These are phyloP conservation scores for Sebastes umbrosus DNA, from an alignment of 2,797 vertebrate genomes.

Conservation along the genomic window DNA sequence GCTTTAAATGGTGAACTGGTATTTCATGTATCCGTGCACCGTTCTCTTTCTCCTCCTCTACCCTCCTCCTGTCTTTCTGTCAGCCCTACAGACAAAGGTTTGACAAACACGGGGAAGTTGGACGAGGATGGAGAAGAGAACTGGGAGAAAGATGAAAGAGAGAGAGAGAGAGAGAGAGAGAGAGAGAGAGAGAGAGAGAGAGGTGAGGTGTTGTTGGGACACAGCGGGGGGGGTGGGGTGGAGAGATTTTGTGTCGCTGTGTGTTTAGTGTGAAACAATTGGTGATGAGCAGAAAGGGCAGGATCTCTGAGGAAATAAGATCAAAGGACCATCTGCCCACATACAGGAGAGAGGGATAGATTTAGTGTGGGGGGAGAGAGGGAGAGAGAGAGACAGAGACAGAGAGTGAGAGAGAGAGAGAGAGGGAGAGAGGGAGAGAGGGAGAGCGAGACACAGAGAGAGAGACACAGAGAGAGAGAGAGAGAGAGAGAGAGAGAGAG, in stretches of 20 bases:
- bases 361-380: too few relatives aligned
- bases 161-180: slow-evolving; percentile 13
- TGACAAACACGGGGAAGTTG: slow-evolving; percentile 2
- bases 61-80: slow-evolving; percentile 9
- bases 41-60: neutral
- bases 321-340: too few relatives aligned
- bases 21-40: neutral
- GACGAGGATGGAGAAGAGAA: neutral
- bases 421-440: too few relatives aligned
- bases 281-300: too few relatives aligned
- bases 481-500: neutral
- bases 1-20: neutral
- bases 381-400: too few relatives aligned
- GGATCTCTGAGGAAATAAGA: too few relatives aligned
- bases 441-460: too few relatives aligned
- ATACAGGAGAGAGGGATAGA: too few relatives aligned
- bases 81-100: neutral
- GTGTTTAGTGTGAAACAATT: too few relatives aligned
- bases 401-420: too few relatives aligned
- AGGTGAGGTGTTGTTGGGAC: neutral
- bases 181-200: slow-evolving; percentile 10
- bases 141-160: slow-evolving; percentile 34
- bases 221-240: too few relatives aligned
- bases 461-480: neutral
- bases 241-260: too few relatives aligned